Evolutionary conservation across 1,140 invertebrate species (phyloP), one percentile per base, ranked within the genome.

Genomic region (Paraescarpia echinospica): DNA sequence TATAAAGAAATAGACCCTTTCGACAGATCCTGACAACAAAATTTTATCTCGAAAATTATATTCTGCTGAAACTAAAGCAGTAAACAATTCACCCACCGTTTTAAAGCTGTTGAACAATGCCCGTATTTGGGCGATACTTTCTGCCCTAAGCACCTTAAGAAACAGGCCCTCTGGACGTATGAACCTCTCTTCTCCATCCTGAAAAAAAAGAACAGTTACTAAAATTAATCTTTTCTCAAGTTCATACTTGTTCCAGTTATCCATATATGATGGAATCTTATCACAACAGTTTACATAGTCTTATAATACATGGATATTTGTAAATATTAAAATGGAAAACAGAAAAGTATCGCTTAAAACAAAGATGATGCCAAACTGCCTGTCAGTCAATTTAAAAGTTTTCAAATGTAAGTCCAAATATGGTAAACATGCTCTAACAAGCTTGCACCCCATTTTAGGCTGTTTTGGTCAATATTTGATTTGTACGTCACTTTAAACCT

Each of bases 101-200:
- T 94, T 94, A 90, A 94, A 95, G 89, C 93, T 92, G 35, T 93
- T 93, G 14, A 95, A 93, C 33, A 95, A 93, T 0, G 92, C 93
- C 88, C 93, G 92, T 34, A 95, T 93, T 90, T 95, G 95, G 90
- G 92, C 91, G 34, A 93, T 92, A 92, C 91, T 94, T 89, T 93
- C 93, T 14, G 92, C 92, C 48, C 93, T 93, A 27, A 95, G 92
- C 89, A 95, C 89, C 89, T 94, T 95, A 18, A 95, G 77, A 92
- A 95, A 95, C 59, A 94, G 93, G 1, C 95, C 95, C 90, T 93
- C 94, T 33, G 94, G 93, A 93, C 93, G 94, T 14, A 94, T 93
- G 94, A 94, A 95, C 41, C 95, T 91, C 9, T 94, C 94, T n/a
- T 95, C 94, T 31, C 95, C 95, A 89, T 93, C 94, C 95, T 95